Evolutionary conservation across 2,113 vertebrate species (phyloP).

Genomic region (Myanophis thanlyinensis): DNA sequence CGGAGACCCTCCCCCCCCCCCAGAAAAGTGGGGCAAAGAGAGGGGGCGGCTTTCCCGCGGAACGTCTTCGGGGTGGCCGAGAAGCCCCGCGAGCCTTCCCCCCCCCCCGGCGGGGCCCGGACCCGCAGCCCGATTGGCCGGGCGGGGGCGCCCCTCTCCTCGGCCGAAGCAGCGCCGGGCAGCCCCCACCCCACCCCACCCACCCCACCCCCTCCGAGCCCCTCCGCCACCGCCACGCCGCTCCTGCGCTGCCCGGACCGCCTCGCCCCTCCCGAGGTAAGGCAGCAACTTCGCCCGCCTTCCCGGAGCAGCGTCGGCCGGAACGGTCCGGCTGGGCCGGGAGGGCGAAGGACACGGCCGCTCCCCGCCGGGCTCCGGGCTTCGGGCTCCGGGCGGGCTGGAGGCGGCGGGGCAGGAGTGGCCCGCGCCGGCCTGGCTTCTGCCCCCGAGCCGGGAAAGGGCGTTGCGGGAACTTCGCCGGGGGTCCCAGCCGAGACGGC

Average conservation of each 20-base stretch:
- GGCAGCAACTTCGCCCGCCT: neutral
- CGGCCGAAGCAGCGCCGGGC: neutral
- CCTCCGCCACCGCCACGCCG: neutral
- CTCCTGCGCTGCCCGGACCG: neutral
- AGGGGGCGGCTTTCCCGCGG: too few relatives aligned
- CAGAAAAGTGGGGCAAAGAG: too few relatives aligned
- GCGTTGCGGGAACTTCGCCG: neutral
- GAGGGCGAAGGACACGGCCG: too few relatives aligned
- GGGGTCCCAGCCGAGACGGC: neutral
- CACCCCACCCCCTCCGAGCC: too few relatives aligned
- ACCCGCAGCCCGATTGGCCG: neutral
- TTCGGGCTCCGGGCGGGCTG: too few relatives aligned
- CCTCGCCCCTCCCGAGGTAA: neutral
- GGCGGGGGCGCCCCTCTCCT: neutral
- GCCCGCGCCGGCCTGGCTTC: neutral
- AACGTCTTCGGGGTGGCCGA: neutral
- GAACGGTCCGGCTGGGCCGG: too few relatives aligned
- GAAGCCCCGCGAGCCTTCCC: neutral
- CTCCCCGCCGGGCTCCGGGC: too few relatives aligned
- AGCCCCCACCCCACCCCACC: too few relatives aligned
- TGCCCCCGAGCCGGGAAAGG: neutral
- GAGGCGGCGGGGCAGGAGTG: neutral
- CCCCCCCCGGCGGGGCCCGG: neutral
- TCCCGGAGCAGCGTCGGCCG: too few relatives aligned
- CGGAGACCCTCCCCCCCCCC: neutral